phyloP scores from a whole-genome alignment of 1,140 invertebrate species.

The Anagrus nilaparvatae region DNA sequence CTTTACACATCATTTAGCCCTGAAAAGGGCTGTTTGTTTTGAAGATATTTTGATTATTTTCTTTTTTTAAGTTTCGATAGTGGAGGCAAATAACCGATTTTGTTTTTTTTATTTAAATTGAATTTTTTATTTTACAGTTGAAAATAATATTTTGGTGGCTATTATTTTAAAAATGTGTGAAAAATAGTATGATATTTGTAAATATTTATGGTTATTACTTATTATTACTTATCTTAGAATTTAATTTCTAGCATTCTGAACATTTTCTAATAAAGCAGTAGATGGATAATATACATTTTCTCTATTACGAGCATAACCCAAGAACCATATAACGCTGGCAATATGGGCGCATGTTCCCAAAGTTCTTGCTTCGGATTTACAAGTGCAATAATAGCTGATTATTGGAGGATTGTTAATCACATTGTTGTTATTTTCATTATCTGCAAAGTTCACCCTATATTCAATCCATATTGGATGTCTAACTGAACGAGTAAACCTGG shows the following conservation, averaged over 20 bases:
- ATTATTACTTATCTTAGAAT: no score
- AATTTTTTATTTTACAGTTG: no score
- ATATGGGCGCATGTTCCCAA: conserved; percentile 4
- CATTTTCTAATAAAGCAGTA: not conserved
- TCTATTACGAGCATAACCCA: conserved; percentile 2
- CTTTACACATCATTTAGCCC: no score
- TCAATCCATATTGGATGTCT: not conserved
- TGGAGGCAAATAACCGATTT: no score
- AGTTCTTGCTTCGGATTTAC: conserved; percentile 1
- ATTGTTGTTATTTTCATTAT: not conserved
- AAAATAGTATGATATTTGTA: no score
- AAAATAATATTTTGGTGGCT: no score
- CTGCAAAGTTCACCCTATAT: not conserved
- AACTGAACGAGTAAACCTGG: not conserved
- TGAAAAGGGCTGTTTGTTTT: no score
- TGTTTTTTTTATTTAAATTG: no score
- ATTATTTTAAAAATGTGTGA: no score
- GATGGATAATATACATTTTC: conserved; percentile 2
- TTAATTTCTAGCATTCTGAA: conserved; percentile 7
- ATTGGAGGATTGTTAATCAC: not conserved
- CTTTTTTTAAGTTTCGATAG: no score
- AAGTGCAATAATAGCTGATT: conserved; percentile 3
- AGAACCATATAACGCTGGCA: conserved; percentile 2
- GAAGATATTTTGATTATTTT: no score
- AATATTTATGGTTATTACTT: no score